Conservation (phyloP, 2,113 vertebrate species). For the Sceloporus undulatus region DNA sequence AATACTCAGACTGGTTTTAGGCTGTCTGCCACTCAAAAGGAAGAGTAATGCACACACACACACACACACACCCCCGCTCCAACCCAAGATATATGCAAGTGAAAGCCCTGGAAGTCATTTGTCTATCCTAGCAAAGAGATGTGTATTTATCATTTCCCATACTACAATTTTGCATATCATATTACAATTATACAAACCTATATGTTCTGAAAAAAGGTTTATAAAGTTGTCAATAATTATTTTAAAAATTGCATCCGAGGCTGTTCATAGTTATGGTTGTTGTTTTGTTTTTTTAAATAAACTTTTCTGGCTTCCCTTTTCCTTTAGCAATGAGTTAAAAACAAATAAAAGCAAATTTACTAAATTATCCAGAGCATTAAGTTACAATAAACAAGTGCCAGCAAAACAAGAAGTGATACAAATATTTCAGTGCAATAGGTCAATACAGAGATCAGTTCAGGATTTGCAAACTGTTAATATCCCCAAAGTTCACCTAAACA, state of each 20-base stretch:
- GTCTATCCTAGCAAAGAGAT: background rate
- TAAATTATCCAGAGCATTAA: background rate
- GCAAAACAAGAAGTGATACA: background rate
- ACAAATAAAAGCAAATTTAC: background rate
- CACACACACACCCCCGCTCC: no score
- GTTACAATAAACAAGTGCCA: background rate
- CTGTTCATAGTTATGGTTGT: background rate
- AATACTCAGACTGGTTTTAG: slow-evolving; percentile 15
- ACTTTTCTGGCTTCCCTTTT: background rate
- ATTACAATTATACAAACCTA: background rate
- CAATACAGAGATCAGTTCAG: background rate
- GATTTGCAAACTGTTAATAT: background rate
- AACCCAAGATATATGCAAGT: background rate
- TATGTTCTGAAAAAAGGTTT: background rate
- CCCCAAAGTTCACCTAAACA: background rate
- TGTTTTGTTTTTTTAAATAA: background rate
- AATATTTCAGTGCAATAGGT: background rate
- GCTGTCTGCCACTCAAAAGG: background rate
- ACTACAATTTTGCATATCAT: background rate
- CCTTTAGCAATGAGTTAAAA: background rate
- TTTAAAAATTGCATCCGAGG: background rate
- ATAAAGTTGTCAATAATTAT: no score
- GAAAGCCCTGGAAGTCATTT: background rate
- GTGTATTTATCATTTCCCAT: background rate
- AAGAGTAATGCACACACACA: background rate